Evolutionary conservation across 1,140 invertebrate species (phyloP).

Genomic region (Gonatopus flavifemur): DNA sequence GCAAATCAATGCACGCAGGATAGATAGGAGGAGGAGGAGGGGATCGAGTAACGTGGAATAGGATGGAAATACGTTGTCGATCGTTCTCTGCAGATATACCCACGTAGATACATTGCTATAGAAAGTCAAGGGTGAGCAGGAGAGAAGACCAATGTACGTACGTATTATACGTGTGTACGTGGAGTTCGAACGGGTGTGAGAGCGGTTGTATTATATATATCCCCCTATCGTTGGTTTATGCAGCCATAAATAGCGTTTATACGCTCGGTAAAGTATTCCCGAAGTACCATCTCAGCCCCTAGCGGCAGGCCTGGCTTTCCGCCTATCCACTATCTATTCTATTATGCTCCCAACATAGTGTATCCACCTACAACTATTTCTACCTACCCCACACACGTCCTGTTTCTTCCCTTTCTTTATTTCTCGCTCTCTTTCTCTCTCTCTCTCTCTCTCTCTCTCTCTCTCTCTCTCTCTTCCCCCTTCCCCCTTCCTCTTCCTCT

Average conservation of each 20-base stretch:
- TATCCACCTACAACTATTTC: slow-evolving; percentile 32
- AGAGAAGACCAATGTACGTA: slow-evolving; percentile 17
- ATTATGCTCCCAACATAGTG: slow-evolving; percentile 44
- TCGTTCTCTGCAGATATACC: slow-evolving; percentile 41
- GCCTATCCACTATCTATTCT: slow-evolving; percentile 50
- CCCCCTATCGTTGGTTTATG: slow-evolving; percentile 52
- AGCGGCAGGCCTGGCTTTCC: slow-evolving; percentile 37
- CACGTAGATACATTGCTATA: slow-evolving; percentile 30
- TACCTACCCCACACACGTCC: slow-evolving; percentile 19
- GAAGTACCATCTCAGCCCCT: too few species aligned
- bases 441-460: neutral
- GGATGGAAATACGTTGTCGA: slow-evolving; percentile 30
- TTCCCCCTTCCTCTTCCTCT: neutral
- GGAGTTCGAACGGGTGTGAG: slow-evolving; percentile 33
- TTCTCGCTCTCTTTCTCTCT: neutral
- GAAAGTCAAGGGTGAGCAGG: too few species aligned
- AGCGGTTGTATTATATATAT: slow-evolving; percentile 48
- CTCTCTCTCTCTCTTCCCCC: neutral
- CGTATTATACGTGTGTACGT: slow-evolving; percentile 2
- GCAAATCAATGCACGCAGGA: slow-evolving; percentile 45
- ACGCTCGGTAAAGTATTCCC: slow-evolving; percentile 51
- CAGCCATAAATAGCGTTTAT: slow-evolving; percentile 56
- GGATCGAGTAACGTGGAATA: slow-evolving; percentile 6
- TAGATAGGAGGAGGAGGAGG: slow-evolving; percentile 21
- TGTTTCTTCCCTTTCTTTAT: slow-evolving; percentile 11